A percentile compares a stretch with the other conserved stretches of the same genome.
phyloP scores from a whole-genome alignment of 2,888 invertebrate genomes.

The Saturnia japonica region DNA sequence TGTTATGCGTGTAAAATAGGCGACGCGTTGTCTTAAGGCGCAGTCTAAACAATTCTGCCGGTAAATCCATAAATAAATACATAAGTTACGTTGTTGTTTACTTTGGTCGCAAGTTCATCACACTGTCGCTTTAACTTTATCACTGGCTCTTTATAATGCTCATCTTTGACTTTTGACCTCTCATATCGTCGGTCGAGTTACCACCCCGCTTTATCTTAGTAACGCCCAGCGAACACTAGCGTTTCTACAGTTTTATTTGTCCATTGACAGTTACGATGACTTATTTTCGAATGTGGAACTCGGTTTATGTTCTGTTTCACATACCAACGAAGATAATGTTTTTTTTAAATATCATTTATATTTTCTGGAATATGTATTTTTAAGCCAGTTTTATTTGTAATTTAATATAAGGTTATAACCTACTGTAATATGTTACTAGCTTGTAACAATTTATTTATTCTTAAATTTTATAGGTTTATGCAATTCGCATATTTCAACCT shows the following conservation, averaged over 20 bases:
- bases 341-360: background rate
- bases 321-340: conserved; percentile 12
- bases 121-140: conserved; percentile 63
- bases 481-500: no score
- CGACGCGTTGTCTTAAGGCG: conserved; percentile 24
- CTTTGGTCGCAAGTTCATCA: conserved; percentile 66
- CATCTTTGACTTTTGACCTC: conserved; percentile 73
- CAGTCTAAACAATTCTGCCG: conserved; percentile 40
- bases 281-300: conserved; percentile 47
- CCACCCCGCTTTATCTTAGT: conserved; percentile 67
- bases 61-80: conserved; percentile 44
- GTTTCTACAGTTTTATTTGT: conserved; percentile 59
- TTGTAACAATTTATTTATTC: no score
- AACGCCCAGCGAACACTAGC: conserved; percentile 56
- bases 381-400: no score
- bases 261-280: conserved; percentile 60
- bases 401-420: no score
- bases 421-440: no score
- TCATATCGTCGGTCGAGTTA: conserved; percentile 63
- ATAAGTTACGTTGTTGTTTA: conserved; percentile 61
- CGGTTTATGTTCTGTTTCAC: conserved; percentile 25
- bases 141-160: conserved; percentile 53
- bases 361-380: no score
- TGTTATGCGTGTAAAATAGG: conserved; percentile 19
- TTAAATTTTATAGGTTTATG: no score